These are phyloP conservation scores for Zaprionus bogoriensis DNA, from an alignment of 2,888 invertebrate species.

Conservation along the genomic window DNA sequence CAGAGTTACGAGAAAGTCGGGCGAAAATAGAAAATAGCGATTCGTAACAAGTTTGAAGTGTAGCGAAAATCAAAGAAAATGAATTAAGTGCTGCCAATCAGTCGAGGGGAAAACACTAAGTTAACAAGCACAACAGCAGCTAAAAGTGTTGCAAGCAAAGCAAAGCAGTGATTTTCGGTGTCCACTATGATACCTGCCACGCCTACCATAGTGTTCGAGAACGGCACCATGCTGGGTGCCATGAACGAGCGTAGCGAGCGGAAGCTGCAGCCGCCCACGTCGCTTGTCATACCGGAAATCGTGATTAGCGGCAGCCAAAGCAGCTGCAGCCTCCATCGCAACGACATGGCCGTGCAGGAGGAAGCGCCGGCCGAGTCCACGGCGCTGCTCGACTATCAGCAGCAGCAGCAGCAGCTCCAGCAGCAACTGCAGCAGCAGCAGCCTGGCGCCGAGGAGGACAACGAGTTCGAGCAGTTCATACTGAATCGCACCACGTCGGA, in stretches of 20 bases:
- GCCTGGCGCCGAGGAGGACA: constrained; percentile 38
- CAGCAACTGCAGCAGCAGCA: constrained; percentile 34
- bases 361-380: constrained; percentile 66
- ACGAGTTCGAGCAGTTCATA: constrained; percentile 75
- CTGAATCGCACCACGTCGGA: constrained; percentile 79
- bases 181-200: constrained; percentile 39
- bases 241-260: constrained; percentile 57
- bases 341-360: constrained; percentile 50
- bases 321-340: constrained; percentile 62
- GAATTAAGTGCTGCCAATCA: constrained; percentile 23
- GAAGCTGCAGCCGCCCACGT: constrained; percentile 35
- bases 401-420: constrained; percentile 27
- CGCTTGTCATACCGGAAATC: constrained; percentile 72
- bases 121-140: constrained; percentile 2
- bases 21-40: constrained; percentile 1
- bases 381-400: constrained; percentile 56
- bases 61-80: constrained; percentile 13
- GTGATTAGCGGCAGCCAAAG: constrained; percentile 73
- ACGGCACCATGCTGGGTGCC: constrained; percentile 81
- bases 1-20: constrained; percentile 33
- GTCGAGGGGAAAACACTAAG: constrained; percentile 7
- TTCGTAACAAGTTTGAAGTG: constrained; percentile 25
- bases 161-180: too few relatives aligned
- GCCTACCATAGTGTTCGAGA: constrained; percentile 75
- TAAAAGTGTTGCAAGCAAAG: constrained; percentile 19